phyloP scores from a whole-genome alignment of 1,140 invertebrate genomes.

The Anthonomus grandis region DNA sequence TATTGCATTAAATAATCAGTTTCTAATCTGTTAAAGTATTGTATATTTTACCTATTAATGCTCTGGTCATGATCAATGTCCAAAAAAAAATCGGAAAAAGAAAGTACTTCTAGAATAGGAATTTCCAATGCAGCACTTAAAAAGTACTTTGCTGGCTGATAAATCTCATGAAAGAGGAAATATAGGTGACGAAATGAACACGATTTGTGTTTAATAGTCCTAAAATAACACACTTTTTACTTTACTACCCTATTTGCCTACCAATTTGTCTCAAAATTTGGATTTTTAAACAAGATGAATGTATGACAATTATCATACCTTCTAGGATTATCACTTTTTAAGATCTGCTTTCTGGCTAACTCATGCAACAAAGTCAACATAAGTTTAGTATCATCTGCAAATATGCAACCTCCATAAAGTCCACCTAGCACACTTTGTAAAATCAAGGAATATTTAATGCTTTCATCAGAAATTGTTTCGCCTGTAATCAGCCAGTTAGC shows the following conservation, averaged over 20 bases:
- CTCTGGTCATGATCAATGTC: slow-evolving; percentile 91
- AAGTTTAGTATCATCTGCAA: slow-evolving; percentile 76
- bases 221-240: slow-evolving; percentile 36
- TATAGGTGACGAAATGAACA: slow-evolving; percentile 90
- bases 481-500: slow-evolving; percentile 77
- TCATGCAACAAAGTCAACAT: slow-evolving; percentile 75
- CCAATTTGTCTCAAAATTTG: slow-evolving; percentile 11
- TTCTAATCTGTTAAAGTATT: neutral
- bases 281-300: too few relatives aligned
- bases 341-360: slow-evolving; percentile 80
- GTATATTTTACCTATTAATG: slow-evolving; percentile 55
- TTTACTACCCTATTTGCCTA: neutral
- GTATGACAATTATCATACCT: slow-evolving; percentile 52
- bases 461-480: slow-evolving; percentile 58
- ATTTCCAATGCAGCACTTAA: slow-evolving; percentile 86
- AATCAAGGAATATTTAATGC: slow-evolving; percentile 62
- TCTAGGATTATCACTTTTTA: slow-evolving; percentile 77
- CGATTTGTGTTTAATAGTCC: slow-evolving; percentile 76
- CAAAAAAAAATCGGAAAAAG: slow-evolving; percentile 88
- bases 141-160: slow-evolving; percentile 89
- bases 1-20: neutral
- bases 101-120: slow-evolving; percentile 88
- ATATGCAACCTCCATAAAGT: slow-evolving; percentile 78
- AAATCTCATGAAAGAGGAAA: slow-evolving; percentile 84
- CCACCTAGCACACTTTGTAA: slow-evolving; percentile 74